Evolutionary conservation across 1,140 invertebrate genomes (phyloP), one percentile per base, ranked within the genome.

Genomic region (Oscheius sp.): DNA sequence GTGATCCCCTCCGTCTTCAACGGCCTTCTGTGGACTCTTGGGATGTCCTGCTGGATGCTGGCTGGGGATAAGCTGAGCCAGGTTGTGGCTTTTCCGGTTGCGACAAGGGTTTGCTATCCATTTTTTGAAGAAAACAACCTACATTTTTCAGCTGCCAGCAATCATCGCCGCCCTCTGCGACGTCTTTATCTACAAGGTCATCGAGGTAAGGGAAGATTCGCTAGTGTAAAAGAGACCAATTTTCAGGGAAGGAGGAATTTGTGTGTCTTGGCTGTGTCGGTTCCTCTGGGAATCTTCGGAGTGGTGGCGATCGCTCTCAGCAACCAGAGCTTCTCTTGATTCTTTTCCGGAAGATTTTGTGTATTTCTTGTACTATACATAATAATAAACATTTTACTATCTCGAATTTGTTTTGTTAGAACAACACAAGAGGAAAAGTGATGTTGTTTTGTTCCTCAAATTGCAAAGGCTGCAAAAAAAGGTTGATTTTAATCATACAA

Each of bases 231-330:
- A 23, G 29, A 59, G 55, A n/a, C 20, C 13, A 23, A 23, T 28
- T 59, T 31, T 59, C 29, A 23, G 29, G 32, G 61, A 15, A 63
- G 35, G n/a, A 10, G 26, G 45, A 78, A 78, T 58, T 23, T 80
- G 20, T 28, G 64, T 29, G 49, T 80, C 23, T 46, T 80, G 28
- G 52, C 69, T 23, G 23, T 74, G 46, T 78, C 69, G 15, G 68
- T 80, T 20, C 13, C 13, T 15, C 26, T 77, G 45, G 76, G 76
- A 61, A 46, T 72, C 10, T 49, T 62, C 36, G 76, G 76, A 32
- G 76, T 77, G 3, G 68, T 77, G 3, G 42, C 78, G 20, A 77
- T 77, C 20, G 69, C 68, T n/a, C 58, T 77, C 20, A 78, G 76
- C 2, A 77, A 77, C 35, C 65, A 73, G 28, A 70, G 49, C 42